Conservation (phyloP, 2,113 vertebrate genomes). For the Sigmodon hispidus region DNA sequence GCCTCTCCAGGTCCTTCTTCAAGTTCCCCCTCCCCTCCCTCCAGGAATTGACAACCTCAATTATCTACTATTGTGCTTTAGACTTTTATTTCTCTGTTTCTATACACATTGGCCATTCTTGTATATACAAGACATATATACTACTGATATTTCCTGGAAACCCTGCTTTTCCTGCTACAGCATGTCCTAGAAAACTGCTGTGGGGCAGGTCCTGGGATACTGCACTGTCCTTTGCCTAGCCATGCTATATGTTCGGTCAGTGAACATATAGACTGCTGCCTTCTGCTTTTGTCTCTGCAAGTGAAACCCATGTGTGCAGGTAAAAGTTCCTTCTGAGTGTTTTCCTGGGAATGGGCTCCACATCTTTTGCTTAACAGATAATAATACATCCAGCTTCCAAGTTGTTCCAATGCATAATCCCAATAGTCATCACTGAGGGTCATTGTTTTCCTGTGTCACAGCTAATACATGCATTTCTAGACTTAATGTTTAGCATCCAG, state of each 20-base stretch:
- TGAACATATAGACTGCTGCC: background rate
- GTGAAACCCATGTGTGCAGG: background rate
- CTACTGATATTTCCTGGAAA: background rate
- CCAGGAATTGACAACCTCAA: background rate
- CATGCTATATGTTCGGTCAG: accelerated
- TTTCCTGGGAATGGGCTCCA: background rate
- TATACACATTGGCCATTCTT: background rate
- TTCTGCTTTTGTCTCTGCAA: too few relatives aligned
- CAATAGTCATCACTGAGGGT: background rate
- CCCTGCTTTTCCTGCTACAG: background rate
- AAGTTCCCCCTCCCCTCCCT: accelerated
- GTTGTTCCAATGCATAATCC: background rate
- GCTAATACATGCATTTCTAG: background rate
- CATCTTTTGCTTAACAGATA: background rate
- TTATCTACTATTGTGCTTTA: background rate
- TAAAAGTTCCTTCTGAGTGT: background rate
- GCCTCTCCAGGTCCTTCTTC: accelerated
- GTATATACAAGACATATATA: background rate
- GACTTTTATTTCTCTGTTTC: background rate
- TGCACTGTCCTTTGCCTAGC: background rate
- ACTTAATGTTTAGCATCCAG: background rate
- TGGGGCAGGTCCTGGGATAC: accelerated
- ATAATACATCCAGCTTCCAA: background rate
- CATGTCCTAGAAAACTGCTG: background rate
- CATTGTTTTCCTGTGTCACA: background rate